Conservation (phyloP, 2,888 invertebrate species). For the Oligia fasciuncula region DNA sequence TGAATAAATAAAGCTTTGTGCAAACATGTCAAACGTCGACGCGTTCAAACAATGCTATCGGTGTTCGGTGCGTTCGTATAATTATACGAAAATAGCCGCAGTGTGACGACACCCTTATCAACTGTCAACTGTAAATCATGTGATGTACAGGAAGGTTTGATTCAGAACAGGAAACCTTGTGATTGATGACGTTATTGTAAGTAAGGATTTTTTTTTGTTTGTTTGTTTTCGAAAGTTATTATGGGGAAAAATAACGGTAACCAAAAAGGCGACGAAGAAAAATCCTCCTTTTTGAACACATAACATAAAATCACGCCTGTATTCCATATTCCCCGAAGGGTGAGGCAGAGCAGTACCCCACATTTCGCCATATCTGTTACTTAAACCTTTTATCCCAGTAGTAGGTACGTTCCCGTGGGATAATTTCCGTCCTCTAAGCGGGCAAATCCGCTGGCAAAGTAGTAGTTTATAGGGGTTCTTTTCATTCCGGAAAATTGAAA, state of each 20-base stretch:
- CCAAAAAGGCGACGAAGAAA: too few species aligned
- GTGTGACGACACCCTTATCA: conserved; percentile 70
- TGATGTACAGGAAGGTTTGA: conserved; percentile 34
- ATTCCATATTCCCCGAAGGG: too few species aligned
- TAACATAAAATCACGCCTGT: too few species aligned
- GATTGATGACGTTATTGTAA: conserved; percentile 24
- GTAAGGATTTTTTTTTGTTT: neutral
- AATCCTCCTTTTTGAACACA: too few species aligned
- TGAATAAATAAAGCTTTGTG: conserved; percentile 57
- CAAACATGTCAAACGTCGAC: conserved; percentile 64
- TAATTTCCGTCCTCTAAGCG: too few species aligned
- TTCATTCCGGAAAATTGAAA: conserved; percentile 8
- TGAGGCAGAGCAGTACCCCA: too few species aligned
- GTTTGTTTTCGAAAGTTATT: neutral
- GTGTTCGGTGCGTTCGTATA: conserved; percentile 39
- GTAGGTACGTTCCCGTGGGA: too few species aligned
- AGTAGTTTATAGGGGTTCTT: conserved; percentile 14
- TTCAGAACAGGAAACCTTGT: conserved; percentile 28
- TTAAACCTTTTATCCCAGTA: too few species aligned
- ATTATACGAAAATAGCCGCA: conserved; percentile 58
- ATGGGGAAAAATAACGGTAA: too few species aligned
- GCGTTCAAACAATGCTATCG: conserved; percentile 64
- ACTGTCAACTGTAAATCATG: conserved; percentile 52
- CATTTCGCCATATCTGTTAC: too few species aligned
- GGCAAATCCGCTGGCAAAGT: too few species aligned